Percentiles rank a stretch among this genome's conserved stretches.
These are phyloP conservation scores for Anoplolepis gracilipes DNA, from an alignment of 1,140 invertebrate genomes.

Conservation along the genomic window DNA sequence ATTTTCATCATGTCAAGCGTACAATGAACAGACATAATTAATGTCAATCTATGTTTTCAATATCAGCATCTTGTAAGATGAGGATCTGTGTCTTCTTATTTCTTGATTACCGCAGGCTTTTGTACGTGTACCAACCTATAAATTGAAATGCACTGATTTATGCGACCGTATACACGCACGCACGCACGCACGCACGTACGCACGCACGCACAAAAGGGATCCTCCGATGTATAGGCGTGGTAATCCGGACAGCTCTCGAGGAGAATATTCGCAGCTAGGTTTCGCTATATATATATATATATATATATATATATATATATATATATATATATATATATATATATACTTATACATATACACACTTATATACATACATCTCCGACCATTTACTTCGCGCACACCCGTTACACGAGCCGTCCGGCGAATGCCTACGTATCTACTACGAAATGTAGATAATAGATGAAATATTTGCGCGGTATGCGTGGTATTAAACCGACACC, in stretches of 20 bases:
- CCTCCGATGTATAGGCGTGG: conserved; percentile 18
- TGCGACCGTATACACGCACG: background rate
- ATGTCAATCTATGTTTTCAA: background rate
- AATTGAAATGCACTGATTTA: conserved; percentile 52
- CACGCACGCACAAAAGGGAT: conserved; percentile 27
- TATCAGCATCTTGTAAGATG: background rate
- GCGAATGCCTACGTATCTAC: conserved; percentile 64
- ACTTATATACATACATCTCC: background rate
- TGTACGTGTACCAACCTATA: background rate
- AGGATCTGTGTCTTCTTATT: background rate
- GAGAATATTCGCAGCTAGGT: conserved; percentile 38
- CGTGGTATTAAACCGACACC: conserved; percentile 73
- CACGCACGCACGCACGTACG: background rate
- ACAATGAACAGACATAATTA: background rate
- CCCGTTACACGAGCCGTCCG: conserved; percentile 41
- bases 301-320: background rate
- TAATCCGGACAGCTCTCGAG: conserved; percentile 14
- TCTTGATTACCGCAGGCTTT: background rate
- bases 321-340: background rate
- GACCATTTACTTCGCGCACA: conserved; percentile 56
- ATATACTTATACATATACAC: too few species aligned
- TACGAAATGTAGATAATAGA: conserved; percentile 74
- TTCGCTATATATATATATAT: background rate
- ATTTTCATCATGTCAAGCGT: background rate
- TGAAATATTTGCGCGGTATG: conserved; percentile 73